A percentile compares a stretch with the other conserved stretches of the same genome.
phyloP scores from a whole-genome alignment of 2,113 vertebrate species.

The Antidorcas marsupialis region DNA sequence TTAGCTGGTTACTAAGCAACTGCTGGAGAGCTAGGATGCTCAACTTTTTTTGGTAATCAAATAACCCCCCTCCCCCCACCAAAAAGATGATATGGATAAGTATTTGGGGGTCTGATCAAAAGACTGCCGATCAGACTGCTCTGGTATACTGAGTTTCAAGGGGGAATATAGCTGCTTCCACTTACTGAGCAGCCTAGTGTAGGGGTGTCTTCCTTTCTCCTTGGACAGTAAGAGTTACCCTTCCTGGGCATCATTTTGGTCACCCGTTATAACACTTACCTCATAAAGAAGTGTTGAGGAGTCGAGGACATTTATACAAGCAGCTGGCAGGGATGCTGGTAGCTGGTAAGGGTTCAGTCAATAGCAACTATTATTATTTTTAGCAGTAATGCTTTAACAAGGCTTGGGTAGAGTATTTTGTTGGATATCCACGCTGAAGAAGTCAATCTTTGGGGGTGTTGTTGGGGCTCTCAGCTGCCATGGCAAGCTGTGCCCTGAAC shows the following conservation, averaged over 20 bases:
- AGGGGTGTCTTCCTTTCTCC: background rate
- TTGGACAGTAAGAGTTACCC: background rate
- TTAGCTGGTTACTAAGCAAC: constrained; percentile 48
- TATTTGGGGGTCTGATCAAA: background rate
- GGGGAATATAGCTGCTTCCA: background rate
- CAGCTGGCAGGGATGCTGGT: background rate
- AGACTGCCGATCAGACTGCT: background rate
- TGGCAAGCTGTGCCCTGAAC: background rate
- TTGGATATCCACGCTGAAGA: background rate
- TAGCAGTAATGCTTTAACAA: background rate
- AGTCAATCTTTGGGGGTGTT: background rate
- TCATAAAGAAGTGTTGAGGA: background rate
- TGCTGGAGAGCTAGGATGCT: background rate
- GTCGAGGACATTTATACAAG: fast-evolving
- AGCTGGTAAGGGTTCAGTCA: no score
- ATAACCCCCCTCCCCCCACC: fast-evolving
- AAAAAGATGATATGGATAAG: background rate
- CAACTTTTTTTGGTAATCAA: background rate
- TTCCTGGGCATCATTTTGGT: background rate
- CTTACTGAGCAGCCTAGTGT: fast-evolving
- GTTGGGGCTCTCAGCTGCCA: background rate
- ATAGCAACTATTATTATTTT: background rate
- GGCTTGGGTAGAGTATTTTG: no score
- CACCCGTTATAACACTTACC: background rate
- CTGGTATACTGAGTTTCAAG: background rate